Percentiles rank a stretch among this genome's conserved stretches.
Conservation (phyloP, 92 coral and sea anemone genomes). For the Parazoanthus swiftii region DNA sequence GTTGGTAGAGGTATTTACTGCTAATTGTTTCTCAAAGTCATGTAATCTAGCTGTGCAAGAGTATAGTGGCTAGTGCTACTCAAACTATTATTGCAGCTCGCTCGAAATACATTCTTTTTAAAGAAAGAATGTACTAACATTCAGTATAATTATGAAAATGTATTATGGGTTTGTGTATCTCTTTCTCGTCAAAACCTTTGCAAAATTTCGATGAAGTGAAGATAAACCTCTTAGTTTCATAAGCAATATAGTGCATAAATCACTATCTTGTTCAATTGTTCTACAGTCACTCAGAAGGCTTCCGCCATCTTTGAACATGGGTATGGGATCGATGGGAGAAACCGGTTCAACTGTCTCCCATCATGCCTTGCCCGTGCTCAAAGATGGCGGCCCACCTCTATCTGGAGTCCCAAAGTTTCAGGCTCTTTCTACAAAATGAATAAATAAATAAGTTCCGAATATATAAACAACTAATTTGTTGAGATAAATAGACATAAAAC, state of each 20-base stretch:
- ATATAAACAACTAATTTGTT: no score
- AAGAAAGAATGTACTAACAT: no score
- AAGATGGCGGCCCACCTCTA: not conserved
- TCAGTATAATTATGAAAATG: no score
- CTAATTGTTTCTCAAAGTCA: no score
- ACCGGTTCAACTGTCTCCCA: not conserved
- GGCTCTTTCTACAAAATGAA: not conserved
- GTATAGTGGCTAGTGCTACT: no score
- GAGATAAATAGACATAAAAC: not conserved
- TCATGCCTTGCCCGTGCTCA: not conserved
- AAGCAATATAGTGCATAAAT: not conserved
- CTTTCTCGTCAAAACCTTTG: not conserved
- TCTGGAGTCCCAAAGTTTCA: not conserved
- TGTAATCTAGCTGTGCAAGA: no score
- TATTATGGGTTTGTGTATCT: not conserved
- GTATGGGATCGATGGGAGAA: not conserved
- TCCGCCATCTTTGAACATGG: not conserved
- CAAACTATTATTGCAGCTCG: no score
- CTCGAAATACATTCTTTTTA: no score
- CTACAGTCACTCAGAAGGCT: no score
- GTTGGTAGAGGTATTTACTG: no score
- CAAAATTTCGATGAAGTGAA: not conserved
- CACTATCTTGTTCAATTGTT: not conserved
- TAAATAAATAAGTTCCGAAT: not conserved
- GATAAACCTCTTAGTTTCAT: not conserved